These are phyloP conservation scores for Coelopa pilipes DNA, from an alignment of 2,888 invertebrate genomes.

Conservation along the genomic window DNA sequence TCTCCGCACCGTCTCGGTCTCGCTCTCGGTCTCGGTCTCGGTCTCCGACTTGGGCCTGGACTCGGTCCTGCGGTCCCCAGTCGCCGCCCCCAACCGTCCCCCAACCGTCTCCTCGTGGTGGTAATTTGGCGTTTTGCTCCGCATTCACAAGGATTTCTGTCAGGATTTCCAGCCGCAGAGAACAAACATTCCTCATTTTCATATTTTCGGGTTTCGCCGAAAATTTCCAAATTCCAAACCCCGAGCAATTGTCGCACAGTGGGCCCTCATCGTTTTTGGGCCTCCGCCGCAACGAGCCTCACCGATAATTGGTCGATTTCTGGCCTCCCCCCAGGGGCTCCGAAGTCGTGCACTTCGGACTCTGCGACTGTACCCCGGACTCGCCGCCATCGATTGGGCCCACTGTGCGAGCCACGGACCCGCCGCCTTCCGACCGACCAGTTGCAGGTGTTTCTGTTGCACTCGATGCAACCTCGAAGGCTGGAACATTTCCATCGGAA, in stretches of 20 bases:
- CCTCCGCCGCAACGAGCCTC: too few relatives aligned
- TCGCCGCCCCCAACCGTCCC: too few relatives aligned
- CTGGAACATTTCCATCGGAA: conserved; percentile 7
- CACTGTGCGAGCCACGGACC: not conserved
- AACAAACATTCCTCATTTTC: conserved; percentile 7
- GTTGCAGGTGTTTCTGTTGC: conserved; percentile 23
- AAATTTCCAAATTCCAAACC: too few relatives aligned
- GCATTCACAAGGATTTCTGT: not conserved
- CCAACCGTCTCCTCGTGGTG: too few relatives aligned
- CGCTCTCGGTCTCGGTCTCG: not conserved
- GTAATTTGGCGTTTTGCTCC: not conserved
- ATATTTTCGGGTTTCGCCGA: conserved; percentile 1
- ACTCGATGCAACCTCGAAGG: conserved; percentile 1
- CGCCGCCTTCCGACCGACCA: not conserved
- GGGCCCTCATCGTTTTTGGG: too few relatives aligned
- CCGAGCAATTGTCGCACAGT: too few relatives aligned
- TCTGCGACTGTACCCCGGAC: too few relatives aligned
- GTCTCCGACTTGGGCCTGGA: not conserved
- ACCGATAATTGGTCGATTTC: too few relatives aligned
- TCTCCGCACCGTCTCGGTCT: not conserved
- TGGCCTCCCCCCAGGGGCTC: too few relatives aligned
- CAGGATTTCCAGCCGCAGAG: not conserved
- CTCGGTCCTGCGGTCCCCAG: not conserved
- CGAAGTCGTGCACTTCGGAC: too few relatives aligned
- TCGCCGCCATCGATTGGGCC: too few relatives aligned